These are phyloP conservation scores for Danio albolineatus DNA, from an alignment of 2,797 vertebrate genomes.

Conservation along the genomic window DNA sequence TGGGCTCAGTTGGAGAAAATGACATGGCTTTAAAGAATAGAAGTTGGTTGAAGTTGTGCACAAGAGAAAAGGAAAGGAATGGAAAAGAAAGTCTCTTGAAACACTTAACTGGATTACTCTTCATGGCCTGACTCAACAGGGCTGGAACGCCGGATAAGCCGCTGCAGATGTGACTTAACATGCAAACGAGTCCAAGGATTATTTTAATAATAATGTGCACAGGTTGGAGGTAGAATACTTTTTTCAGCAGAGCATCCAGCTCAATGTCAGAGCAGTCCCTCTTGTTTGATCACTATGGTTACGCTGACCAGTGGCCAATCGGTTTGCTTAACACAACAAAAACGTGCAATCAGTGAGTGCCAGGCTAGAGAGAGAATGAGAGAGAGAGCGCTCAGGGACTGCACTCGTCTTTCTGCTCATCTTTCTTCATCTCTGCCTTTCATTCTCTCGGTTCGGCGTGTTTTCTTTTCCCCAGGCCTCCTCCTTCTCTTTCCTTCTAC, in stretches of 20 bases:
- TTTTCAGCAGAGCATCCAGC: not conserved
- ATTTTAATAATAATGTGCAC: not conserved
- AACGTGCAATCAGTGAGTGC: conserved; percentile 20
- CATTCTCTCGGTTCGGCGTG: conserved; percentile 26
- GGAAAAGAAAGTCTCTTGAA: conserved; percentile 10
- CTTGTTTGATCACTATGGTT: conserved; percentile 27
- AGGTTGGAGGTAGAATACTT: conserved; percentile 6
- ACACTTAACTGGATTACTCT: conserved; percentile 32
- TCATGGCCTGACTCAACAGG: conserved; percentile 14
- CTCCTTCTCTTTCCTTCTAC: not conserved
- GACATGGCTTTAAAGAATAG: not conserved
- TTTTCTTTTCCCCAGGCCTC: conserved; percentile 23
- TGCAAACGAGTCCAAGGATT: conserved; percentile 3
- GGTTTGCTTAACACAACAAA: conserved; percentile 34
- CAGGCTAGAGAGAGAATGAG: conserved; percentile 12
- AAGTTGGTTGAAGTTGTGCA: not conserved
- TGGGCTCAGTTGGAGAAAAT: not conserved
- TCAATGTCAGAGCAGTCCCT: conserved; percentile 29
- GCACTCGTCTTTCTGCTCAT: not conserved
- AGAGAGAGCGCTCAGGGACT: conserved; percentile 15
- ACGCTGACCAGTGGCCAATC: conserved; percentile 40
- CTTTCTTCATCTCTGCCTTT: conserved; percentile 29
- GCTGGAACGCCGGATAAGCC: conserved; percentile 8
- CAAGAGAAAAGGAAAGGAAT: not conserved
- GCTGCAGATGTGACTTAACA: conserved; percentile 18